A percentile compares a stretch with the other conserved stretches of the same genome.
Conservation (phyloP, 2,888 invertebrate species). For the Panopea generosa region DNA sequence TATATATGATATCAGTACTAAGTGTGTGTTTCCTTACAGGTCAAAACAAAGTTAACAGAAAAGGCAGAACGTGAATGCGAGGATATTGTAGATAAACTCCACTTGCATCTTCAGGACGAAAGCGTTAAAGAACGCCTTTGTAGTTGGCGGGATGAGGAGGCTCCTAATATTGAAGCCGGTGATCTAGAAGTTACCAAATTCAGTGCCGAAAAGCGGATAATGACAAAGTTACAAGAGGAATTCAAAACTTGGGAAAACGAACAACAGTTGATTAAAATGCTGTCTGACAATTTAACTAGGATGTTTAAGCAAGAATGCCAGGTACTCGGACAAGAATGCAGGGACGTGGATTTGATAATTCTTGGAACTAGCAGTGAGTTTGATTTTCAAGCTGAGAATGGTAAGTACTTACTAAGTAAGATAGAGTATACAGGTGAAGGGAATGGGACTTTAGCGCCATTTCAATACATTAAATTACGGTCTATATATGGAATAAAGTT, state of each 20-base stretch:
- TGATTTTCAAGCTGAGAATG: not conserved
- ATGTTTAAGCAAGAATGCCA: constrained; percentile 56
- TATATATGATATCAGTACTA: no score
- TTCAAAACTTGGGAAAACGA: constrained; percentile 57
- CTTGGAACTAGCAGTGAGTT: constrained; percentile 34
- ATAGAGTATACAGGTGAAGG: not conserved
- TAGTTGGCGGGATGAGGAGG: constrained; percentile 44
- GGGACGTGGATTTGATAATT: constrained; percentile 54
- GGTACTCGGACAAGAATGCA: constrained; percentile 55
- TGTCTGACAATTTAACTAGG: constrained; percentile 46
- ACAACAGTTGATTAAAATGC: constrained; percentile 24
- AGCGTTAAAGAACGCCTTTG: constrained; percentile 27
- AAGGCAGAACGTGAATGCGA: constrained; percentile 49
- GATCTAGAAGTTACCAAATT: constrained; percentile 65
- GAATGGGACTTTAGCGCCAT: no score
- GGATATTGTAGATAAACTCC: constrained; percentile 34
- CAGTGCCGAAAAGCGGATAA: constrained; percentile 52
- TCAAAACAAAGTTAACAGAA: not conserved
- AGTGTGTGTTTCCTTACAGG: no score
- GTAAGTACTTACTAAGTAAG: not conserved
- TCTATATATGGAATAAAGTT: no score
- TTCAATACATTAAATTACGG: no score
- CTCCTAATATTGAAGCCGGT: constrained; percentile 36
- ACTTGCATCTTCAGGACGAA: constrained; percentile 40
- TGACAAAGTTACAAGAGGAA: constrained; percentile 41